A percentile compares a stretch with the other conserved stretches of the same genome.
phyloP scores from a whole-genome alignment of 1,140 invertebrate genomes.

The Microvelia longipes region DNA sequence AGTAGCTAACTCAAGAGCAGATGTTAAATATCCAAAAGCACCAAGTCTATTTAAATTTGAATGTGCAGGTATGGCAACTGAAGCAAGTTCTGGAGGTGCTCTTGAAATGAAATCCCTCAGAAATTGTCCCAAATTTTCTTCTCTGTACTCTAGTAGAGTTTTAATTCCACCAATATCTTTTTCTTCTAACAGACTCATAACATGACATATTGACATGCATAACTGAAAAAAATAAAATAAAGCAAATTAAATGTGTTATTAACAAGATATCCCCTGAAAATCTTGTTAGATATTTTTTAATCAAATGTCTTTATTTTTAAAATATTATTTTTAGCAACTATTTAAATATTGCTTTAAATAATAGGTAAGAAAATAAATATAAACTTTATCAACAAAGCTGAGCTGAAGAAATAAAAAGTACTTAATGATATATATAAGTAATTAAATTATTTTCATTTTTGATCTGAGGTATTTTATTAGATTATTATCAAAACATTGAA shows the following conservation, averaged over 20 bases:
- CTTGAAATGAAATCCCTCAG: slow-evolving; percentile 8
- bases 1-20: neutral
- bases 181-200: slow-evolving; percentile 2
- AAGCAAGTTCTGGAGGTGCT: slow-evolving; percentile 9
- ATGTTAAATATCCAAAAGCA: neutral
- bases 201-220: slow-evolving; percentile 13
- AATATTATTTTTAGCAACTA: too few relatives aligned
- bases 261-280: neutral
- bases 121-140: slow-evolving; percentile 3
- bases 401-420: too few relatives aligned
- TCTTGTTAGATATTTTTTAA: too few relatives aligned
- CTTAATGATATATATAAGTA: too few relatives aligned
- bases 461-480: too few relatives aligned
- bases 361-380: too few relatives aligned
- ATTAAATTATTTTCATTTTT: too few relatives aligned
- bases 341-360: too few relatives aligned
- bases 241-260: neutral
- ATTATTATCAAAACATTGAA: too few relatives aligned
- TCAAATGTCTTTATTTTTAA: too few relatives aligned
- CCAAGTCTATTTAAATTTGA: neutral
- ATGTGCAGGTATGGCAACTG: neutral
- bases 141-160: slow-evolving; percentile 6
- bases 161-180: slow-evolving; percentile 10
- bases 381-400: too few relatives aligned
- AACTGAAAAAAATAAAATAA: slow-evolving; percentile 7